A percentile compares a stretch with the other conserved stretches of the same genome.
Conservation (phyloP, 1,140 invertebrate species). For the Pogonomyrmex californicus region DNA sequence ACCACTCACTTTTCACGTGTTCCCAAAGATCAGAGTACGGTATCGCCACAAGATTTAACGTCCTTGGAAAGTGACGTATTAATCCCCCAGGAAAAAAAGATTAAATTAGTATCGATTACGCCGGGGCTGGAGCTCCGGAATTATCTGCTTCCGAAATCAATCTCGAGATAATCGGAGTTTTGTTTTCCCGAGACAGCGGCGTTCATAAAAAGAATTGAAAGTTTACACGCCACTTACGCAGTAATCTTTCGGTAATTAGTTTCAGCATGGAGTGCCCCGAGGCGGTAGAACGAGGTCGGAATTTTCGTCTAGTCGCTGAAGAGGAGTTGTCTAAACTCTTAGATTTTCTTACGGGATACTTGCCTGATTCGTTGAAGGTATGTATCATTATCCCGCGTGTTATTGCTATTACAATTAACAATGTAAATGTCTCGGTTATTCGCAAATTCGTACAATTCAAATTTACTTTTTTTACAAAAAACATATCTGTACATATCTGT, state of each 20-base stretch:
- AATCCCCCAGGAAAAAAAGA: constrained; percentile 1
- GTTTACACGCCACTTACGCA: constrained; percentile 39
- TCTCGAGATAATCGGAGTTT: constrained; percentile 8
- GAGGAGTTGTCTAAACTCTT: constrained; percentile 93
- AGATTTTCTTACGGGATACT: constrained; percentile 91
- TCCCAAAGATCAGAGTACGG: neutral
- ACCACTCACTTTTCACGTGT: neutral
- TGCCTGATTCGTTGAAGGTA: constrained; percentile 94
- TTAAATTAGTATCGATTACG: neutral
- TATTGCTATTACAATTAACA: neutral
- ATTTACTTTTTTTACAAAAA: neutral
- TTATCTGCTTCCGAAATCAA: constrained; percentile 29
- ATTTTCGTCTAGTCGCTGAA: constrained; percentile 94
- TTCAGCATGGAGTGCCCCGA: constrained; percentile 84
- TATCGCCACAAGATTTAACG: neutral
- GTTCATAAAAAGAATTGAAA: neutral
- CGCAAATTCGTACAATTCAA: neutral
- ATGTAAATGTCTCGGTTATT: neutral
- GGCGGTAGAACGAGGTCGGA: constrained; percentile 89
- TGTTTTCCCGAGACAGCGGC: neutral
- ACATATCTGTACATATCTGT: neutral
- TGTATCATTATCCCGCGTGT: neutral
- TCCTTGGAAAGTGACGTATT: constrained; percentile 12
- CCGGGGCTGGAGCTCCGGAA: neutral
- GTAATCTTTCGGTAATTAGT: constrained; percentile 74